phyloP scores from a whole-genome alignment of 2,888 invertebrate species.

The Sinohyriopsis cumingii region DNA sequence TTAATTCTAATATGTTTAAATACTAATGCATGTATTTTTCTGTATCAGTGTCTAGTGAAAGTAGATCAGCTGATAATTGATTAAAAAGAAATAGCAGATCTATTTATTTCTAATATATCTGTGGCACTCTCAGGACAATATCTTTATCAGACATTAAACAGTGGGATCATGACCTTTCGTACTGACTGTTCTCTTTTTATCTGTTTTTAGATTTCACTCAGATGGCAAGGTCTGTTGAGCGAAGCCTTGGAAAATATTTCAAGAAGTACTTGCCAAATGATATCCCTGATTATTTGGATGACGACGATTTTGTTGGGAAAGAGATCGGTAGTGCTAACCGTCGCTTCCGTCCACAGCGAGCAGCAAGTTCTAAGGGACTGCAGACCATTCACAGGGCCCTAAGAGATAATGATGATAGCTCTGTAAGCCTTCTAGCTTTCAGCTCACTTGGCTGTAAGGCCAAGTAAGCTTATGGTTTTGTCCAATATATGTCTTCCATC shows the following conservation, averaged over 20 bases:
- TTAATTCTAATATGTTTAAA: no score
- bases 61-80: no score
- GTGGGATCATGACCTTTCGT: no score
- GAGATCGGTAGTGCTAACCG: slow-evolving; percentile 21
- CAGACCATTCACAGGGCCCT: slow-evolving; percentile 44
- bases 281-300: slow-evolving; percentile 31
- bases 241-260: slow-evolving; percentile 36
- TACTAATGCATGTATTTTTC: no score
- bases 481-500: no score
- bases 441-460: no score
- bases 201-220: slow-evolving; percentile 38
- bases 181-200: not conserved
- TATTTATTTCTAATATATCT: no score
- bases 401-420: slow-evolving; percentile 36
- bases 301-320: slow-evolving; percentile 33
- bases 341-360: slow-evolving; percentile 41
- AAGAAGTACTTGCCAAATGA: slow-evolving; percentile 38
- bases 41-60: no score
- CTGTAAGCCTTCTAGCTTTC: slow-evolving; percentile 9
- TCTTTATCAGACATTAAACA: no score
- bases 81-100: no score
- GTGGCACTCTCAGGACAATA: no score
- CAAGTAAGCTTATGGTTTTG: no score
- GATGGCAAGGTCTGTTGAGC: slow-evolving; percentile 43
- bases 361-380: slow-evolving; percentile 43